Base-by-base conservation (phyloP, 1,140 invertebrate species). In the Piezodorus guildinii region DNA sequence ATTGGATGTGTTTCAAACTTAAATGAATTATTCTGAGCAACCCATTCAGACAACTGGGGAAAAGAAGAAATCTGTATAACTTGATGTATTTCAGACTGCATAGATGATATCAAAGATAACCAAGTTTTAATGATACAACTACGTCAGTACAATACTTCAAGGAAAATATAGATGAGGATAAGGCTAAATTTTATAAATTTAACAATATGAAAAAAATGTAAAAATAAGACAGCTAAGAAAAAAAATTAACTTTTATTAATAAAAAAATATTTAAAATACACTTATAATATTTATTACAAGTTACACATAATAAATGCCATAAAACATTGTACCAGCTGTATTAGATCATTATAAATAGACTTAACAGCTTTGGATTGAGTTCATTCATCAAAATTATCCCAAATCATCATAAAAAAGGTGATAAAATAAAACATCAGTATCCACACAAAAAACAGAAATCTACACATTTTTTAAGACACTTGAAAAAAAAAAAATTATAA, bases 311-410 rank as follows among this genome's bases (percentile, higher is more conserved):
- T n/a, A n/a, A n/a, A n/a, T n/a, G n/a, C n/a, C n/a, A n/a, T n/a
- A n/a, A n/a, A n/a, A n/a, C n/a, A 70, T 94, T 94, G 74, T 98
- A 98, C 94, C 94, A 98, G 2, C 91, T 93, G 90, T 86, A 71
- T 89, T 88, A 15, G 82, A 74, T 94, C 91, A 74, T 96, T 93
- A 75, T 93, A 87, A 75, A 97, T 94, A 3, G 84, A 23, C 89
- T 82, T 65, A 96, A 74, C 93, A 54, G 91, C 91, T 70, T 71
- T 97, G 94, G 45, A 81, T 84, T 6, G 78, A 78, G 76, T 96
- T 95, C 80, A 98, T 95, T 62, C 81, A 77, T 34, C 77, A 75
- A 73, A 97, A n/a, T 73, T 85, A 80, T 30, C 78, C 72, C 93
- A 93, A 97, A 56, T 96, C 73, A 49, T 87, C 78, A 69, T 90